Evolutionary conservation across 1,140 invertebrate species (phyloP).

Genomic region (Drosophila subobscura): DNA sequence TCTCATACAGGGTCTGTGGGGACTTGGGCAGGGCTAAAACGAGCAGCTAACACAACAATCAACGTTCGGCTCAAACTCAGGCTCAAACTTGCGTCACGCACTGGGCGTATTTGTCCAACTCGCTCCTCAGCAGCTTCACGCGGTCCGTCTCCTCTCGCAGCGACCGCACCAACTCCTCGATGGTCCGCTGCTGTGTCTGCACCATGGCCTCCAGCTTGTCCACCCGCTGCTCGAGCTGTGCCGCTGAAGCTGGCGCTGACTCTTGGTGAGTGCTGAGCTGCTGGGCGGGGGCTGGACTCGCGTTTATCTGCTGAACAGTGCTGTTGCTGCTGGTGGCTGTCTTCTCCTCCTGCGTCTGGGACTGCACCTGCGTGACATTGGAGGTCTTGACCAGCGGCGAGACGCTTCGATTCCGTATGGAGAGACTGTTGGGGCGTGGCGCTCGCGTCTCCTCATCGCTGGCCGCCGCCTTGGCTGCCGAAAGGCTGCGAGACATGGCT

Average conservation of each 20-base stretch:
- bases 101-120: constrained; percentile 86
- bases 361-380: constrained; percentile 39
- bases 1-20: constrained; percentile 14
- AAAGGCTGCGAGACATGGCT: constrained; percentile 64
- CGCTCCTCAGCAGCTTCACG: constrained; percentile 85
- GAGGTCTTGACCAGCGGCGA: constrained; percentile 59
- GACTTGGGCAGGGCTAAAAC: constrained; percentile 7
- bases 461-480: constrained; percentile 37
- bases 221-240: constrained; percentile 84
- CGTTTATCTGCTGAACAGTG: constrained; percentile 1
- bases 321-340: constrained; percentile 47
- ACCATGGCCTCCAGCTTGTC: constrained; percentile 86
- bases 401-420: constrained; percentile 78
- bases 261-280: constrained; percentile 24
- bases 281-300: constrained; percentile 64
- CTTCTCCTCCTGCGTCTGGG: constrained; percentile 50
- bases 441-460: constrained; percentile 68
- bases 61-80: constrained; percentile 17
- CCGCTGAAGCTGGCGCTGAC: constrained; percentile 2
- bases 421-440: constrained; percentile 73
- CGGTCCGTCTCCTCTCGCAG: constrained; percentile 86
- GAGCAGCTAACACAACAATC: constrained; percentile 42
- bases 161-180: constrained; percentile 85
- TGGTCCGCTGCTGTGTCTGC: constrained; percentile 85
- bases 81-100: constrained; percentile 86